Evolutionary conservation across 2,113 vertebrate species (phyloP), one percentile per base, ranked within the genome.

Genomic region (Scomber colias): DNA sequence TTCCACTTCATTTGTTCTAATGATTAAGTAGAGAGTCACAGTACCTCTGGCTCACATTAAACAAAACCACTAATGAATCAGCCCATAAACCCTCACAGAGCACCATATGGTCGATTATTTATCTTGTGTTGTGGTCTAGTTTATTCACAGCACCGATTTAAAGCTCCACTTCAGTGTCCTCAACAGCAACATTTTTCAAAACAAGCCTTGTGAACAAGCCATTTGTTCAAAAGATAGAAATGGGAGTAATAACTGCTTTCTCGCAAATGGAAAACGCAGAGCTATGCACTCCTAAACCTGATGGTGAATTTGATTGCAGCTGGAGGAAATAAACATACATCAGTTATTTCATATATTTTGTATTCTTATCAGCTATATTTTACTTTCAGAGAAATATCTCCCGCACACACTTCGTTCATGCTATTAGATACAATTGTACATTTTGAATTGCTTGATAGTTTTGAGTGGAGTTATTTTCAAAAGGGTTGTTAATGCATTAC

Each of bases 51-150:
- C 62, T 78, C 35, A 61, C 54, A 65, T 75, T 79, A 57, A 57
- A 78, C 61, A 48, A 61, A 64, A 7, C 15, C 46, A 54, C 55
- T 72, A 83, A 85, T 79, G 55, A 79, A 71, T 64, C 53, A 30
- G 40, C 61, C 68, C 70, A 60, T 24, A 54, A 15, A 82, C 46
- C 49, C 67, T 74, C 21, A 19, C 59, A 77, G 65, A 77, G 73
- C 44, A 49, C 74, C 85, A 84, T 82, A 79, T 75, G 85, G 61
- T 75, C 9, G 1, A 76, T 83, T 81, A 71, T 90, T 73, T 73
- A 46, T 83, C 59, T 69, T 53, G 19, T 81, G 53, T 56, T 88
- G 70, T 72, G 2, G 35, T 82, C 65, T 40, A 62, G 35, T 83
- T 61, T 57, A 62, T 40, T 77, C 79, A 21, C 75, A 46, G 63